These are phyloP conservation scores for Bursaphelenchus okinawaensis DNA, from an alignment of 2,888 invertebrate species.

Conservation along the genomic window DNA sequence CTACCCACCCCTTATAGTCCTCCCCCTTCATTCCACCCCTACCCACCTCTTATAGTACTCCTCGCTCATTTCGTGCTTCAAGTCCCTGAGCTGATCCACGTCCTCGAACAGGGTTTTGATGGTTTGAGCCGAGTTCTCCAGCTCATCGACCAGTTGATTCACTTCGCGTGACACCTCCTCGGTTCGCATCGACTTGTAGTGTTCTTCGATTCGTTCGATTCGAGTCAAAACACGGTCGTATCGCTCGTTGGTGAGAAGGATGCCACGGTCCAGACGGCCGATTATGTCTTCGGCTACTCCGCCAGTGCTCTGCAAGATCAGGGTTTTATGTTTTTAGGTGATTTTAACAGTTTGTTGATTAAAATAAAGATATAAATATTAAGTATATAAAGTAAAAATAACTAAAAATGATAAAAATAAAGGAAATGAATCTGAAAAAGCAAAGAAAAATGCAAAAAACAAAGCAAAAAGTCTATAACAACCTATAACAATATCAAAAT, in stretches of 20 bases:
- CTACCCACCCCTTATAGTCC: neutral
- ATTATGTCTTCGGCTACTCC: constrained; percentile 39
- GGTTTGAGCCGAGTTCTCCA: constrained; percentile 49
- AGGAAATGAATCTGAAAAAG: constrained; percentile 10
- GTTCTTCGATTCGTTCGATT: constrained; percentile 54
- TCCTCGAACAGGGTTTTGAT: constrained; percentile 54
- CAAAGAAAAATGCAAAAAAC: constrained; percentile 7
- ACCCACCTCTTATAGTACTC: constrained; percentile 36
- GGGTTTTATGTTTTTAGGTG: no score
- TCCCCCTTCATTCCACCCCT: neutral
- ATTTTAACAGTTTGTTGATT: no score
- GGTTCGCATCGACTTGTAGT: constrained; percentile 38
- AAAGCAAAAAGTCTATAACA: constrained; percentile 22
- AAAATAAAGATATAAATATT: no score
- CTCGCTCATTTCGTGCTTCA: constrained; percentile 28
- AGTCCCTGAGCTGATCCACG: constrained; percentile 48
- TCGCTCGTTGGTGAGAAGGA: constrained; percentile 57
- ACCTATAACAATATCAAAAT: no score
- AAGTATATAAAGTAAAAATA: no score
- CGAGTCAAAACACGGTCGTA: constrained; percentile 53
- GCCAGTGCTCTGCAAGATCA: constrained; percentile 12
- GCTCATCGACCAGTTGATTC: constrained; percentile 50
- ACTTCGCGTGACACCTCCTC: constrained; percentile 33
- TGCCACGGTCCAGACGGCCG: constrained; percentile 48
- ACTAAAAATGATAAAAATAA: constrained; percentile 12